Base-by-base conservation (phyloP, 2,888 invertebrate genomes). In the Brassicogethes aeneus region DNA sequence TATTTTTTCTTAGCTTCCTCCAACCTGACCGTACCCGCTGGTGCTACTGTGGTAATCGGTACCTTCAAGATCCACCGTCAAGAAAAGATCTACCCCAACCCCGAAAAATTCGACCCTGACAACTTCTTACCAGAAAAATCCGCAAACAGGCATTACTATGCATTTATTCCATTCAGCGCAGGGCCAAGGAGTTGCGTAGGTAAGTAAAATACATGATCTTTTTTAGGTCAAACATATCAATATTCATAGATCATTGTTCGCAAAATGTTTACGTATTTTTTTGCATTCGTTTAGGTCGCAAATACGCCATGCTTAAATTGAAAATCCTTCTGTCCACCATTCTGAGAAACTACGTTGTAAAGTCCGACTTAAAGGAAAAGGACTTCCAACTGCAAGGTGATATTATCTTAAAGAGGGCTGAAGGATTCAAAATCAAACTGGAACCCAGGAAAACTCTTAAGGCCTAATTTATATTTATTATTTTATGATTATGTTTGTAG, bases 121-220 rank as follows among this genome's bases (percentile, higher is more conserved):
- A 83, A 89, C 62, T 91, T 90, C 72, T 71, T 88, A 47, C 84
- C 87, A 0, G 89, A 90, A 59, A 79, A 75, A 50, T 81, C 80
- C 45, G 80, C 81, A 36, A 78, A 79, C 53, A 77, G 90, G 44
- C 87, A 89, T 59, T 86, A 85, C 59, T 87, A 87, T 61, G 79
- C 85, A 2, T 88, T 80, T 57, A 79, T 87, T 39, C 86, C 87
- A 8, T 88, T 87, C 73, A 86, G 85, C 37, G 87, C 87, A 45
- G 87, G 86, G 30, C 86, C 87, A 3, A 77, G 87, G 55, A 83
- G 83, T 69, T 85, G 84, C 61, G 83, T 85, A 45, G 84, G 84
- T 82, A 56, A 71, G 80, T 23, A 23, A 23, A 23, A 10, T 7
- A 23, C 5, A 23, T 23, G 23, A 7, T 10, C 23, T 23, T 23